Evolutionary conservation across 2,797 vertebrate genomes (phyloP).

Genomic region (Heteromormyrus szaboi): DNA sequence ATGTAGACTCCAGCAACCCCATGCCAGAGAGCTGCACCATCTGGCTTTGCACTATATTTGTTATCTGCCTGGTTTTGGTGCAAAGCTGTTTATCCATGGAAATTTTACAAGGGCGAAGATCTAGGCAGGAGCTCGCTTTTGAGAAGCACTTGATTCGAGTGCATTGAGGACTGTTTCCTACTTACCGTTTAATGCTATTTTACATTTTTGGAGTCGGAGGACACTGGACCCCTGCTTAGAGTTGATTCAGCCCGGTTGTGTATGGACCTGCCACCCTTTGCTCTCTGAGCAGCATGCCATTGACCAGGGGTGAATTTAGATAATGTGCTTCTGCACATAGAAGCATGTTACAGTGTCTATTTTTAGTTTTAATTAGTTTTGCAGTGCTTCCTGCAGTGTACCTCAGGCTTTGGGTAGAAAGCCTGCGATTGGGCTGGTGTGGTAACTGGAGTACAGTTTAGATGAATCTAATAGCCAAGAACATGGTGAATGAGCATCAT

Average conservation of each 20-base stretch:
- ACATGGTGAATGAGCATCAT: not conserved
- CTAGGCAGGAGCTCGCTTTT: conserved; percentile 21
- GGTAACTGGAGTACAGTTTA: not conserved
- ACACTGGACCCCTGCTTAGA: not conserved
- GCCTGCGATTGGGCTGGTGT: not conserved
- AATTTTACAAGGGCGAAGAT: not conserved
- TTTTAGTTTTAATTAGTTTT: not conserved
- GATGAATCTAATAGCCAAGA: not conserved
- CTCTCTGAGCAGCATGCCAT: not conserved
- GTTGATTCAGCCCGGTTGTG: not conserved
- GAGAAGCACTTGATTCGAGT: not conserved
- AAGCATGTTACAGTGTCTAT: not conserved
- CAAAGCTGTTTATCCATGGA: not conserved
- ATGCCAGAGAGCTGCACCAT: not conserved
- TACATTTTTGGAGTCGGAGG: not conserved
- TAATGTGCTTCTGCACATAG: not conserved
- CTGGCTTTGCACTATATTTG: conserved; percentile 22
- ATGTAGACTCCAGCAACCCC: not conserved
- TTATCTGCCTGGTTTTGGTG: conserved; percentile 24
- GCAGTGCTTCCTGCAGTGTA: not conserved
- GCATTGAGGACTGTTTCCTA: not conserved
- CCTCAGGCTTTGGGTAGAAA: not conserved
- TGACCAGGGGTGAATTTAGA: not conserved
- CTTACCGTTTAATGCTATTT: not conserved
- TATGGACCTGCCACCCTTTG: not conserved